phyloP scores from a whole-genome alignment of 2,797 vertebrate species.

The Cynodonichthys magdalenae region DNA sequence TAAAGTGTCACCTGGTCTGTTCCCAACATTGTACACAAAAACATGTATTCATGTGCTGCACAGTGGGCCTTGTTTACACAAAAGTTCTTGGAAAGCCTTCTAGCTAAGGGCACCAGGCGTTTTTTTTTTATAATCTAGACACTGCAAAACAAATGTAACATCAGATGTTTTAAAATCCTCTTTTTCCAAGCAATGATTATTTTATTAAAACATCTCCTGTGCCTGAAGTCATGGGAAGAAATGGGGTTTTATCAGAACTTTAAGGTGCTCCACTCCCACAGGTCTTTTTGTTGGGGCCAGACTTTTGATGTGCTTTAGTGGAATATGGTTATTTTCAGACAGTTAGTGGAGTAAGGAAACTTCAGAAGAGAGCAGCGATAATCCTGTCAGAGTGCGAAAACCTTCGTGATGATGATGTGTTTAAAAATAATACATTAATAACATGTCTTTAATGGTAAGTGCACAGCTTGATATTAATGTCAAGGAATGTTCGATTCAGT shows the following conservation, averaged over 20 bases:
- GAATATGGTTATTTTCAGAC: slow-evolving; percentile 43
- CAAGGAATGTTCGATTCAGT: slow-evolving; percentile 70
- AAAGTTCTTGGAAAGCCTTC: slow-evolving; percentile 54
- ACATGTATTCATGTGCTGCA: slow-evolving; percentile 46
- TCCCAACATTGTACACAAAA: slow-evolving; percentile 41
- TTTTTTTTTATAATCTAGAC: slow-evolving; percentile 41
- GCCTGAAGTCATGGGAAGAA: slow-evolving; percentile 78
- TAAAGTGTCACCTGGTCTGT: slow-evolving; percentile 38
- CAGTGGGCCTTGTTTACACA: slow-evolving; percentile 54
- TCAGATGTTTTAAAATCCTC: slow-evolving; percentile 65
- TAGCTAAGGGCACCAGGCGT: slow-evolving; percentile 27
- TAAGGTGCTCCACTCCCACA: slow-evolving; percentile 53
- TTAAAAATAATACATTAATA: slow-evolving; percentile 27
- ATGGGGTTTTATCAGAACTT: slow-evolving; percentile 54
- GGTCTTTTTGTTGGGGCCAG: slow-evolving; percentile 44
- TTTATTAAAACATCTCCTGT: slow-evolving; percentile 72
- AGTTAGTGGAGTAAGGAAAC: slow-evolving; percentile 32
- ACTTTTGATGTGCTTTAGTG: slow-evolving; percentile 57
- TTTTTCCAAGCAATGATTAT: slow-evolving; percentile 68
- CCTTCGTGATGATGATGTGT: slow-evolving; percentile 5
- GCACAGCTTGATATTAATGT: slow-evolving; percentile 65
- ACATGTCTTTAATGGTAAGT: slow-evolving; percentile 59
- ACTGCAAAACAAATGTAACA: slow-evolving; percentile 60
- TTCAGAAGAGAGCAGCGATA: slow-evolving; percentile 10
- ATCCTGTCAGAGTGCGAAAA: slow-evolving; percentile 1